phyloP scores from a whole-genome alignment of 1,140 invertebrate species.

The Solenopsis invicta region DNA sequence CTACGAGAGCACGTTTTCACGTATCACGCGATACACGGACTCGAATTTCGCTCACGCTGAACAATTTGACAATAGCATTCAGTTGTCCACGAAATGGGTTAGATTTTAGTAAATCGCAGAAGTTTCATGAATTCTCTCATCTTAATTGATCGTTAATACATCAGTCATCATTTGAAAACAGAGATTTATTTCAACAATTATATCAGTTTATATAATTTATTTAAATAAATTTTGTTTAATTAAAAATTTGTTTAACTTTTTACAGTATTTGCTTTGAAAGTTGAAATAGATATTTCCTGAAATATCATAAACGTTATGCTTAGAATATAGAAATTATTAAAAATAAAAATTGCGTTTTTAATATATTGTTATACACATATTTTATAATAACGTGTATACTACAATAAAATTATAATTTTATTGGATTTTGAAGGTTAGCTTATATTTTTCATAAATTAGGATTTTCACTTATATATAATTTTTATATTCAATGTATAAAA shows the following conservation, averaged over 20 bases:
- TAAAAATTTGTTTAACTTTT: not conserved
- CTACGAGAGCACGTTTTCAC: constrained; percentile 58
- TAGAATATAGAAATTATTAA: not conserved
- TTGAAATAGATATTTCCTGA: too few species aligned
- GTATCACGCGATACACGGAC: constrained; percentile 64
- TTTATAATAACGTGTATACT: not conserved
- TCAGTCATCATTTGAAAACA: not conserved
- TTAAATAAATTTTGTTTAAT: not conserved
- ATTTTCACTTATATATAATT: too few species aligned
- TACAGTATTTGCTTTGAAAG: not conserved
- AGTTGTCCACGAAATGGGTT: constrained; percentile 41
- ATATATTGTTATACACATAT: not conserved
- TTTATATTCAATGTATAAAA: too few species aligned
- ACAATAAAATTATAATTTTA: not conserved
- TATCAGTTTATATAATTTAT: not conserved
- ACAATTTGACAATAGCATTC: constrained; percentile 32
- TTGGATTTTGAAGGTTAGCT: not conserved
- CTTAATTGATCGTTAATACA: not conserved
- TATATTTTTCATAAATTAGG: not conserved
- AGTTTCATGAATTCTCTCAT: not conserved
- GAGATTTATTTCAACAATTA: not conserved
- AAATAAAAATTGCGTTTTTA: not conserved
- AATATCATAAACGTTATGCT: not conserved
- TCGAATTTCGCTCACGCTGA: constrained; percentile 64
- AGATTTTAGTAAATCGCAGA: constrained; percentile 6